These are phyloP conservation scores for Ctenomys sociabilis DNA, from an alignment of 2,113 vertebrate genomes.

Conservation along the genomic window DNA sequence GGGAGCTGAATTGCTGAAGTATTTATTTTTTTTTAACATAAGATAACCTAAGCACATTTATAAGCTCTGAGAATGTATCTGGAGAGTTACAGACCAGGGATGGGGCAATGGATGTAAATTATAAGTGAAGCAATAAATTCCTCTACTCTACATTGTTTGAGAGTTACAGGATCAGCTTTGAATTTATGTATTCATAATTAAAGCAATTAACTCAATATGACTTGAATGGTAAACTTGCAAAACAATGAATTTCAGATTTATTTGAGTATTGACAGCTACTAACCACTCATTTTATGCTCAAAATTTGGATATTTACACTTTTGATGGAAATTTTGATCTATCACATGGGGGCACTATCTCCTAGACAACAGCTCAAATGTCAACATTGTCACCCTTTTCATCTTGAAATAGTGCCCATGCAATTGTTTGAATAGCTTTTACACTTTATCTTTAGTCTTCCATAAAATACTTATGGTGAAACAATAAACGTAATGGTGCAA, in stretches of 20 bases:
- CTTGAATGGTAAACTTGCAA: background rate
- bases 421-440: background rate
- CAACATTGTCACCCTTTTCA: background rate
- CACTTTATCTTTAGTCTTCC: background rate
- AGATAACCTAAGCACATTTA: background rate
- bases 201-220: constrained; percentile 37
- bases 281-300: background rate
- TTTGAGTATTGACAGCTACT: background rate
- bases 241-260: background rate
- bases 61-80: background rate
- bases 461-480: background rate
- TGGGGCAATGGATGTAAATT: background rate
- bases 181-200: constrained; percentile 26
- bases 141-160: background rate
- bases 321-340: constrained; percentile 50
- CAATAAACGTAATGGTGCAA: background rate
- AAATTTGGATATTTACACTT: background rate
- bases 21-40: constrained; percentile 35
- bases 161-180: constrained; percentile 1
- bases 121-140: constrained; percentile 38
- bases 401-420: background rate
- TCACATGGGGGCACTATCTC: constrained; percentile 58
- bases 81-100: background rate
- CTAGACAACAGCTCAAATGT: constrained; percentile 24
- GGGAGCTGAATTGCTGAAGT: background rate